phyloP scores from a whole-genome alignment of 1,140 invertebrate genomes.

The Drosophila novamexicana region DNA sequence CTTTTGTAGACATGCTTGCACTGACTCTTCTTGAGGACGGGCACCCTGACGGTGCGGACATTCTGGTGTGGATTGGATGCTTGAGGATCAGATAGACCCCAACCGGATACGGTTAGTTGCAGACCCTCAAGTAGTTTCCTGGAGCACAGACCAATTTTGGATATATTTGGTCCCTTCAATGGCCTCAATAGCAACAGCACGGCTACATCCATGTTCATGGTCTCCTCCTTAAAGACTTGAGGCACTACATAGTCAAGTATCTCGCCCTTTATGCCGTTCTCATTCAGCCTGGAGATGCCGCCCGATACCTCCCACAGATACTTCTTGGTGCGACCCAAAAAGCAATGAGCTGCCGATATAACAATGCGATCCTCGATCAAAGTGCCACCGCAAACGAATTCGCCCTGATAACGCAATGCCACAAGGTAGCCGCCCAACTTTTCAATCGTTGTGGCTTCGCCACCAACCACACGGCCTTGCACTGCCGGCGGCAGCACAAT shows the following conservation, averaged over 20 bases:
- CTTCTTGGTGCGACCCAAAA: conserved; percentile 3
- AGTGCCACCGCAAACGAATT: conserved; percentile 60
- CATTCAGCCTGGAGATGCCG: conserved; percentile 39
- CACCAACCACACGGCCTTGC: conserved; percentile 57
- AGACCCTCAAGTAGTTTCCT: not conserved
- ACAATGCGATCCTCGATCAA: conserved; percentile 46
- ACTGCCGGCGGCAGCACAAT: not conserved
- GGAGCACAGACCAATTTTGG: conserved; percentile 24
- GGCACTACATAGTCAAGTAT: conserved; percentile 34
- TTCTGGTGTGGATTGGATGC: not conserved
- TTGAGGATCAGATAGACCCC: conserved; percentile 40
- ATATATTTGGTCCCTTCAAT: conserved; percentile 23
- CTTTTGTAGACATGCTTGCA: conserved; percentile 33
- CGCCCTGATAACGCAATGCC: conserved; percentile 20
- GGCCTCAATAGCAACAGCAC: conserved; percentile 26
- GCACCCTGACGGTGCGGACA: conserved; percentile 50
- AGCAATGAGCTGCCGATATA: conserved; percentile 67
- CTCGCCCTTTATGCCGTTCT: not conserved
- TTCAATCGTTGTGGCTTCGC: conserved; percentile 42
- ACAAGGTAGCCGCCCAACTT: conserved; percentile 63
- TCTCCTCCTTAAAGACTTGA: not conserved
- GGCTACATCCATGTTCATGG: conserved; percentile 69
- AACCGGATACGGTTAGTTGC: conserved; percentile 49
- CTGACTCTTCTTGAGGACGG: conserved; percentile 35
- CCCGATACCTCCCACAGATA: conserved; percentile 18